Conservation (phyloP, 2,888 invertebrate species). For the Elegia similella region DNA sequence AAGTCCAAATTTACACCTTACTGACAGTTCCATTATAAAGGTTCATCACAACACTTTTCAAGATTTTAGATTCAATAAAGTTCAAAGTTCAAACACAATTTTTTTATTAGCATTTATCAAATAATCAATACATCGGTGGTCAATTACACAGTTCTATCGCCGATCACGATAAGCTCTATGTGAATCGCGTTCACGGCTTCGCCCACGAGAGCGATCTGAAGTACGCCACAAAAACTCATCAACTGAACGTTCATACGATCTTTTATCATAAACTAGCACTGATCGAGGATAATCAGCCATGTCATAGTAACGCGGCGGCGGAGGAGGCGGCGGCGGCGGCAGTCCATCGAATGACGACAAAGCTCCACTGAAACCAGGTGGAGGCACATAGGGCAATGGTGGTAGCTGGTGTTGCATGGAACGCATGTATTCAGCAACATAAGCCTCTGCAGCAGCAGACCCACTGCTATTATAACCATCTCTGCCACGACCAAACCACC, state of each 20-base stretch:
- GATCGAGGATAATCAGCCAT: constrained; percentile 88
- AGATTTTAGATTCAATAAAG: constrained; percentile 68
- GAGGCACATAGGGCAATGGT: constrained; percentile 90
- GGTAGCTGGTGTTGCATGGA: constrained; percentile 93
- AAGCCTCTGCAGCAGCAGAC: constrained; percentile 89
- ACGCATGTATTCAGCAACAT: constrained; percentile 94
- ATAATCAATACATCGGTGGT: constrained; percentile 67
- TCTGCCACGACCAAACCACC: constrained; percentile 83
- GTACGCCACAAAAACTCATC: constrained; percentile 93
- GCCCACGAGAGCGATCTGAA: constrained; percentile 84
- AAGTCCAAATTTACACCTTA: constrained; percentile 12
- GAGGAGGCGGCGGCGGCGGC: constrained; percentile 86
- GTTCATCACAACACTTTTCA: constrained; percentile 70
- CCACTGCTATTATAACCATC: constrained; percentile 64
- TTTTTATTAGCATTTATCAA: constrained; percentile 66
- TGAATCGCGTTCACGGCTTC: constrained; percentile 81
- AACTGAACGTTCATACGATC: constrained; percentile 93
- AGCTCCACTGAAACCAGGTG: constrained; percentile 76
- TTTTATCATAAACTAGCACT: constrained; percentile 85
- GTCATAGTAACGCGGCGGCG: constrained; percentile 85
- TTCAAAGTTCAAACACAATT: constrained; percentile 78
- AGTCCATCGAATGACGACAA: constrained; percentile 82
- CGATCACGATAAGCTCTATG: constrained; percentile 83
- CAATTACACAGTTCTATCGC: constrained; percentile 60
- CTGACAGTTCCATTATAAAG: constrained; percentile 23